phyloP scores from a whole-genome alignment of 92 coral and sea anemone genomes.

The Ricordea florida region DNA sequence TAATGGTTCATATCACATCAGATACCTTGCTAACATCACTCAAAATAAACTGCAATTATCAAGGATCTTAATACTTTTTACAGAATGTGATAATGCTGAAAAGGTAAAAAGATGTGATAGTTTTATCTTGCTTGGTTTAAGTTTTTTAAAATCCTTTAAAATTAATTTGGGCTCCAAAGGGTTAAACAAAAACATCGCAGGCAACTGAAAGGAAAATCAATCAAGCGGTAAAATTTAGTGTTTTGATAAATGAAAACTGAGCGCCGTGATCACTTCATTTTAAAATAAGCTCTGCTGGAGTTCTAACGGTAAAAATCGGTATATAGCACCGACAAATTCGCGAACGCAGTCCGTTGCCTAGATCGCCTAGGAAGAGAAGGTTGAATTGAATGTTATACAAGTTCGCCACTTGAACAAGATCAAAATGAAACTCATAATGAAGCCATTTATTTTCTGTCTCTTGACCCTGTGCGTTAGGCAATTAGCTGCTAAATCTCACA shows the following conservation, averaged over 20 bases:
- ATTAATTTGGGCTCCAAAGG: too few species aligned
- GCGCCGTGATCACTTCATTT: background rate
- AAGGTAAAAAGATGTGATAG: too few species aligned
- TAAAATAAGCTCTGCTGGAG: background rate
- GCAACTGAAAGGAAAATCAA: too few species aligned
- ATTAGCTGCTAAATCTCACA: slow-evolving; percentile 6
- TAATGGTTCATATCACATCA: too few species aligned
- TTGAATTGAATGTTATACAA: background rate
- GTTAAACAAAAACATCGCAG: too few species aligned
- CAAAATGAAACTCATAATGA: background rate
- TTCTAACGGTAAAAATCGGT: background rate
- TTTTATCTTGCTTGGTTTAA: too few species aligned
- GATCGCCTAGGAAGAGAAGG: background rate
- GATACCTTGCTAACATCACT: too few species aligned
- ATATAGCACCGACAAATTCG: background rate
- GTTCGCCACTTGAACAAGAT: too few species aligned
- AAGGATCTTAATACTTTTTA: too few species aligned
- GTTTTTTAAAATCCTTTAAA: too few species aligned
- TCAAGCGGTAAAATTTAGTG: slow-evolving; percentile 3
- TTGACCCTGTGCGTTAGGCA: background rate
- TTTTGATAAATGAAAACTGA: background rate
- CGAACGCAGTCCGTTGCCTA: background rate
- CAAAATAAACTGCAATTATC: too few species aligned
- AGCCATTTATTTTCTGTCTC: background rate
- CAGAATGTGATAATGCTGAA: too few species aligned